phyloP scores from a whole-genome alignment of 2,888 invertebrate genomes.

The Orthonevra nobilis region DNA sequence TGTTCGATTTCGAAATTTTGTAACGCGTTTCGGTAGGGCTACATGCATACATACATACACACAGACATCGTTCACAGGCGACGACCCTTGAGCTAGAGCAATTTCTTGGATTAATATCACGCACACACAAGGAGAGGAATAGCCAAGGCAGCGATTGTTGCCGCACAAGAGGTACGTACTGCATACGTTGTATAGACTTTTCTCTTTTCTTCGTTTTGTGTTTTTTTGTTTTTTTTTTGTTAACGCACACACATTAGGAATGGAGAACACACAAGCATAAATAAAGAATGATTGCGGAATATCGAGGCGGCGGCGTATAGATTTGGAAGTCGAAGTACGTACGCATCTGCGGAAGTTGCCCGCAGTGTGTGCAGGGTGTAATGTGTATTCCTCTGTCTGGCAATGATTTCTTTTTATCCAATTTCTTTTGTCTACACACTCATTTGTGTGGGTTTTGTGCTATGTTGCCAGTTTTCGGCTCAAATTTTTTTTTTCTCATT shows the following conservation, averaged over 20 bases:
- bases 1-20: slow-evolving; percentile 16
- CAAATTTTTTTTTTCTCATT: slow-evolving; percentile 35
- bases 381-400: slow-evolving; percentile 21
- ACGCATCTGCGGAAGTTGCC: slow-evolving; percentile 65
- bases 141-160: slow-evolving; percentile 19
- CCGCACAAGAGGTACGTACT: slow-evolving; percentile 39
- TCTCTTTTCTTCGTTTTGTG: slow-evolving; percentile 31
- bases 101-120: slow-evolving; percentile 51
- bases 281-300: too few relatives aligned
- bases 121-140: slow-evolving; percentile 34
- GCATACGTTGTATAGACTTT: slow-evolving; percentile 3
- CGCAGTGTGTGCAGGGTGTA: slow-evolving; percentile 32
- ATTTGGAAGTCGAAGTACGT: too few relatives aligned
- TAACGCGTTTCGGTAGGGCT: slow-evolving; percentile 14
- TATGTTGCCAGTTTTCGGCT: slow-evolving; percentile 62
- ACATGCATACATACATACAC: background rate
- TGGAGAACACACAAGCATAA: too few relatives aligned
- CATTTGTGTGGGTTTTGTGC: slow-evolving; percentile 32
- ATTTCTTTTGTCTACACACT: slow-evolving; percentile 22
- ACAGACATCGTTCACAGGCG: background rate
- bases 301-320: too few relatives aligned
- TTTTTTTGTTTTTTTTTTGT: too few relatives aligned
- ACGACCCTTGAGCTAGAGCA: slow-evolving; percentile 42
- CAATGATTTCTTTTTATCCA: slow-evolving; percentile 56
- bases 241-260: slow-evolving; percentile 26